These are phyloP conservation scores for Graphium colonna DNA, from an alignment of 2,888 invertebrate genomes.

Conservation along the genomic window DNA sequence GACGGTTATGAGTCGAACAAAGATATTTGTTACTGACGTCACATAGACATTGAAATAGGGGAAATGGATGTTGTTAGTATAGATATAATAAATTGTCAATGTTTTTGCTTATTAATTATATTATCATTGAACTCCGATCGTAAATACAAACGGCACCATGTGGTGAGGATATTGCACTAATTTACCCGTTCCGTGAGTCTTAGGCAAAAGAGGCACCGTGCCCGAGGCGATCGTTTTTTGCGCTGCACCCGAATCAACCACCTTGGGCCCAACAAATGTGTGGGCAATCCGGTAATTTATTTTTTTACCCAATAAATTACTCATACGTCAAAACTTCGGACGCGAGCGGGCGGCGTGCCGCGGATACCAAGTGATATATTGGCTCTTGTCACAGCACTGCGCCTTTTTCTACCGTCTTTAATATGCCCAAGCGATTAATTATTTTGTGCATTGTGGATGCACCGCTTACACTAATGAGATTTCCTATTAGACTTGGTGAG, in stretches of 20 bases:
- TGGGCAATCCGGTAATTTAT: constrained; percentile 76
- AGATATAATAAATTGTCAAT: too few relatives aligned
- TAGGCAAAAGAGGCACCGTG: constrained; percentile 53
- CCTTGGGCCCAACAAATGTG: constrained; percentile 72
- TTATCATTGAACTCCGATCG: too few relatives aligned
- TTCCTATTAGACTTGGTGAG: constrained; percentile 26
- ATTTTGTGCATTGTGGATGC: constrained; percentile 51
- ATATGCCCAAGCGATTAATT: constrained; percentile 57
- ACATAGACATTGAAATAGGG: too few relatives aligned
- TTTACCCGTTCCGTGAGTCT: constrained; percentile 32
- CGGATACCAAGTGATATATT: constrained; percentile 68
- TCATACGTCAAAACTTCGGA: constrained; percentile 76
- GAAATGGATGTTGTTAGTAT: too few relatives aligned
- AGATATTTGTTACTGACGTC: too few relatives aligned
- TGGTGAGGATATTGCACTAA: not conserved
- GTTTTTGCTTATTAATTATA: too few relatives aligned
- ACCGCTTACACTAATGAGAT: constrained; percentile 54
- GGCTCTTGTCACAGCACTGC: constrained; percentile 68
- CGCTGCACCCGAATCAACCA: constrained; percentile 74
- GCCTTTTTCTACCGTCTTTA: constrained; percentile 63
- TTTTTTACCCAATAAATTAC: constrained; percentile 79
- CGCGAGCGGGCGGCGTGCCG: constrained; percentile 42
- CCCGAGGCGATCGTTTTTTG: constrained; percentile 68
- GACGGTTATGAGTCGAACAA: too few relatives aligned
- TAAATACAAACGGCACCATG: too few relatives aligned